These are phyloP conservation scores for Shargacucullia verbasci DNA, from an alignment of 2,888 invertebrate genomes.

Conservation along the genomic window DNA sequence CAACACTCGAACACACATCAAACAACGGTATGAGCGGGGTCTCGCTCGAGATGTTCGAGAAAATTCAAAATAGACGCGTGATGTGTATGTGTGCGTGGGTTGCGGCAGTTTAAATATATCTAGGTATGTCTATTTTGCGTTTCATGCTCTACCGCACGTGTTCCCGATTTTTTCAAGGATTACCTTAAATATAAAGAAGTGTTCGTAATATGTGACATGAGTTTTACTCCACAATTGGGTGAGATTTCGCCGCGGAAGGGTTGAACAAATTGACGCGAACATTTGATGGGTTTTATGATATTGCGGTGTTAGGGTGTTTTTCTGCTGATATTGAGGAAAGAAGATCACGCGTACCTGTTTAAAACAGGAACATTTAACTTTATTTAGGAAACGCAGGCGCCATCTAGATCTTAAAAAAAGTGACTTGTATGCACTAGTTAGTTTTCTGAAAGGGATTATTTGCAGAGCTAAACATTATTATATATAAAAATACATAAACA, in stretches of 20 bases:
- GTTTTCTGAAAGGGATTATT: too few species aligned
- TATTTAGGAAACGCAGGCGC: too few species aligned
- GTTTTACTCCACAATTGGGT: constrained; percentile 27
- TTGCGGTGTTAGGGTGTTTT: constrained; percentile 6
- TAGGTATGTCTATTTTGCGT: neutral
- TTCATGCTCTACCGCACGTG: constrained; percentile 9
- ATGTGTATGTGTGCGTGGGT: constrained; percentile 6
- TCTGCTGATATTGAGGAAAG: neutral
- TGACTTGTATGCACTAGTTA: too few species aligned
- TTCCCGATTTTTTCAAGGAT: constrained; percentile 39
- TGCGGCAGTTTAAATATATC: neutral
- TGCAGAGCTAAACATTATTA: too few species aligned
- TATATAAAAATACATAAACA: too few species aligned
- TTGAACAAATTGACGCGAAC: constrained; percentile 24
- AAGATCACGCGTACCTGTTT: too few species aligned
- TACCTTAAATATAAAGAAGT: constrained; percentile 49
- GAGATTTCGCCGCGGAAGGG: constrained; percentile 23
- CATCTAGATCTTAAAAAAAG: too few species aligned
- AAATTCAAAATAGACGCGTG: too few species aligned
- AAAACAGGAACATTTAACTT: too few species aligned
- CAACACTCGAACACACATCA: neutral
- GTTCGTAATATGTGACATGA: constrained; percentile 34
- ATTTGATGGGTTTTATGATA: constrained; percentile 47
- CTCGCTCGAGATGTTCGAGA: neutral
- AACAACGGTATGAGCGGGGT: neutral